Base-by-base conservation (phyloP, 2,113 vertebrate species). In the Spea multiplicata region DNA sequence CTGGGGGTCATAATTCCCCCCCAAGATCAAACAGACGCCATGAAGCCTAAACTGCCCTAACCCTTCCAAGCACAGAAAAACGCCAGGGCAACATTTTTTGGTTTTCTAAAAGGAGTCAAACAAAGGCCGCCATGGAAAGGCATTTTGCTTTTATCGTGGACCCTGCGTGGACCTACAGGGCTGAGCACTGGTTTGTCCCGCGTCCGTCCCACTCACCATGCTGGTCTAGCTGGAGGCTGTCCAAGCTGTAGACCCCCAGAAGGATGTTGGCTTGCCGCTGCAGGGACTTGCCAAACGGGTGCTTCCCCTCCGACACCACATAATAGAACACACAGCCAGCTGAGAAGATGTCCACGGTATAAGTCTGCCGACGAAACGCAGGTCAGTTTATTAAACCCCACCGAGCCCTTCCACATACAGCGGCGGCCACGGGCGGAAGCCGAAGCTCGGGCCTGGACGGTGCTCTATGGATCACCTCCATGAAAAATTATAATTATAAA, bases 261-360 rank as follows among this genome's bases (percentile, higher is more conserved):
- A 99, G 91, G 78, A 99, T 99, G 85, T 98, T 99, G 82, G 95
- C 96, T 85, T 99, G 97, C 57, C 97, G 92, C 88, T 99, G 97
- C 61, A 99, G 91, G 75, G 96, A 95, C 81, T 98, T 99, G 86
- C 97, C 97, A 45, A 96, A 99, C 4, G 97, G 96, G 64, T 99
- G 97, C 82, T 90, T 92, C 55, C 97, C 96, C 75, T 96, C 90
- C 1, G 97, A 96, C 44, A 97, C 89, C 86, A 98, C 96, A 0
- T 99, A 99, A 84, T 98, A 99, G 52, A 98, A 99, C 75, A 99
- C 95, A 16, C 97, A 99, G 72, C 97, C 97, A 1, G 96, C 96
- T 10, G 97, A 99, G 88, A 99, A 99, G 86, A 98, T 96, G 87
- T 99, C 97, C 78, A 99, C 97, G 0, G 93, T 93, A 5, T 93